Evolutionary conservation across 2,113 vertebrate genomes (phyloP).

Genomic region (Gymnorhina tibicen): DNA sequence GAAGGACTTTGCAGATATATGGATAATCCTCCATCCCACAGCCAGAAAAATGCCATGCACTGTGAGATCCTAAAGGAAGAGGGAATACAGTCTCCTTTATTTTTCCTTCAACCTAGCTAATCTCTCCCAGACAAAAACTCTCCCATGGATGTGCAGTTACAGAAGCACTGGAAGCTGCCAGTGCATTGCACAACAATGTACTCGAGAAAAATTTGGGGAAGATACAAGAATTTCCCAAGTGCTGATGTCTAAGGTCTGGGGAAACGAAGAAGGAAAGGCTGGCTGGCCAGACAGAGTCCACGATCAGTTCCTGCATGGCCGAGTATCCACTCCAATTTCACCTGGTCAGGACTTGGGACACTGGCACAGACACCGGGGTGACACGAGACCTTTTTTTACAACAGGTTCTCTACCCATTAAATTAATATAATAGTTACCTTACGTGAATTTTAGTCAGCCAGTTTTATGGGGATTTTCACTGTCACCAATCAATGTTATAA

Average conservation of each 20-base stretch:
- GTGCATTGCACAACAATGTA: not conserved
- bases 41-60: not conserved
- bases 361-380: not conserved
- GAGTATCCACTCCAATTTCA: not conserved
- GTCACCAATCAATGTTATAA: not conserved
- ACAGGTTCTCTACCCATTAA: not conserved
- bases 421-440: not conserved
- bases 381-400: not conserved
- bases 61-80: not conserved
- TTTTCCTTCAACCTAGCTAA: not conserved
- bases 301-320: not conserved
- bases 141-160: not conserved
- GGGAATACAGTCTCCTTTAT: not conserved
- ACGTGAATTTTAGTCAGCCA: not conserved
- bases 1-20: not conserved
- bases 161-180: not conserved
- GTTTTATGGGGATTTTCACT: not conserved
- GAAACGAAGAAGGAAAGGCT: not conserved
- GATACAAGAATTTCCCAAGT: not conserved
- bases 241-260: not conserved
- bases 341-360: not conserved
- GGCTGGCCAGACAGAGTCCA: not conserved
- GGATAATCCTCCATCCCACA: not conserved
- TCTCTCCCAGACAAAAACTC: not conserved
- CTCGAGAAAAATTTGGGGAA: not conserved